Evolutionary conservation across 1,140 invertebrate species (phyloP).

Genomic region (Scaptomyza hsui): DNA sequence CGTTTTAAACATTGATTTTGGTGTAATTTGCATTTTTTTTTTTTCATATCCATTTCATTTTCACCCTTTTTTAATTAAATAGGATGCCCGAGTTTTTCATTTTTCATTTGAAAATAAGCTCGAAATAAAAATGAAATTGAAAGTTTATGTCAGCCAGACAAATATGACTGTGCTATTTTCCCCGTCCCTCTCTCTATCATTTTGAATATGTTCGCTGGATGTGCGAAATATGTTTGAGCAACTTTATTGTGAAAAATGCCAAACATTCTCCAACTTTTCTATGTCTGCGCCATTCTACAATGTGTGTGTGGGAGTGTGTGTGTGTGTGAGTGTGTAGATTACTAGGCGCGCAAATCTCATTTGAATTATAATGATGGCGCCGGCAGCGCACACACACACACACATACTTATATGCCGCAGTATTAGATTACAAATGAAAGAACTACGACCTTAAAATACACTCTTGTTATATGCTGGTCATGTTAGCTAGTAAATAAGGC

Average conservation of each 20-base stretch:
- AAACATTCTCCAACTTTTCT: slow-evolving; percentile 80
- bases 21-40: not conserved
- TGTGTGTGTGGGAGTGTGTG: slow-evolving; percentile 8
- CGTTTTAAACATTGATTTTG: too few relatives aligned
- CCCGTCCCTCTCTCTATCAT: slow-evolving; percentile 16
- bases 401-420: not conserved
- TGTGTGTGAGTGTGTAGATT: slow-evolving; percentile 42
- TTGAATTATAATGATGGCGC: slow-evolving; percentile 81
- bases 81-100: slow-evolving; percentile 27
- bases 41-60: not conserved
- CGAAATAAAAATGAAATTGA: slow-evolving; percentile 73
- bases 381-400: slow-evolving; percentile 40
- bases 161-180: slow-evolving; percentile 53
- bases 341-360: slow-evolving; percentile 78
- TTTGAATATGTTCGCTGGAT: slow-evolving; percentile 22
- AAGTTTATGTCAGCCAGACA: slow-evolving; percentile 71
- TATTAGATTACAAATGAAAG: not conserved
- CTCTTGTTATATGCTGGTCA: too few relatives aligned
- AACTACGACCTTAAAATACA: not conserved
- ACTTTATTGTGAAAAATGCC: slow-evolving; percentile 82
- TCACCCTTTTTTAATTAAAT: slow-evolving; percentile 50
- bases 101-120: slow-evolving; percentile 44
- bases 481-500: too few relatives aligned
- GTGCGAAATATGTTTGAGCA: slow-evolving; percentile 75
- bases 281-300: slow-evolving; percentile 58